Conservation (phyloP, 2,888 invertebrate species). For the Thera obeliscata region DNA sequence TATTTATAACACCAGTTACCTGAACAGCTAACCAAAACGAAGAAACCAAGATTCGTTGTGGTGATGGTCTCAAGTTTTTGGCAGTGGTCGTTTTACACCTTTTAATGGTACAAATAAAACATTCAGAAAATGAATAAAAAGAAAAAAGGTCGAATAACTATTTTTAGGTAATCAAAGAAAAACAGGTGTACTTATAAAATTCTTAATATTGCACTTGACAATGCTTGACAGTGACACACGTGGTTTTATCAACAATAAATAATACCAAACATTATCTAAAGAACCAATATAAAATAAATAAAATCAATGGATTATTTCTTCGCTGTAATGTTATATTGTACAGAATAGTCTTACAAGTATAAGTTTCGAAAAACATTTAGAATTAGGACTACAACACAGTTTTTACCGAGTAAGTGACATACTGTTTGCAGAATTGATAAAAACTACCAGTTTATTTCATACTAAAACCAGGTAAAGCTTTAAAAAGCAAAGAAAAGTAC, state of each 20-base stretch:
- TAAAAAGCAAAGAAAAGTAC: conserved; percentile 1
- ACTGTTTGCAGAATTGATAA: background rate
- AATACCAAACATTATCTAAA: background rate
- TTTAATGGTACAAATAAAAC: too few relatives aligned
- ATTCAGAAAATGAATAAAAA: background rate
- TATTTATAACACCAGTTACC: too few relatives aligned
- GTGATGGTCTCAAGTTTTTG: too few relatives aligned
- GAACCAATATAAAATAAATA: background rate
- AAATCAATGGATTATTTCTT: conserved; percentile 1
- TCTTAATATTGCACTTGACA: background rate
- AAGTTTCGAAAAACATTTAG: conserved; percentile 11
- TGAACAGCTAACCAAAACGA: too few relatives aligned
- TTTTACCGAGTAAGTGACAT: conserved; percentile 10
- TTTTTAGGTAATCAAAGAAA: background rate
- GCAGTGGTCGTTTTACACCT: too few relatives aligned
- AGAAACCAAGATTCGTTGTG: too few relatives aligned
- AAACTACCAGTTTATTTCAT: background rate
- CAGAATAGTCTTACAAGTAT: conserved; percentile 7
- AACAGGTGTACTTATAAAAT: background rate
- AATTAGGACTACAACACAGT: conserved; percentile 5
- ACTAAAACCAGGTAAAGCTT: background rate
- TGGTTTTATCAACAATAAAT: conserved; percentile 2
- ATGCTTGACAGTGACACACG: conserved; percentile 4
- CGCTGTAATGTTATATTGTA: background rate
- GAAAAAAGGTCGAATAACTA: background rate